Conservation (phyloP, 2,797 vertebrate genomes). For the Bradypus variegatus region DNA sequence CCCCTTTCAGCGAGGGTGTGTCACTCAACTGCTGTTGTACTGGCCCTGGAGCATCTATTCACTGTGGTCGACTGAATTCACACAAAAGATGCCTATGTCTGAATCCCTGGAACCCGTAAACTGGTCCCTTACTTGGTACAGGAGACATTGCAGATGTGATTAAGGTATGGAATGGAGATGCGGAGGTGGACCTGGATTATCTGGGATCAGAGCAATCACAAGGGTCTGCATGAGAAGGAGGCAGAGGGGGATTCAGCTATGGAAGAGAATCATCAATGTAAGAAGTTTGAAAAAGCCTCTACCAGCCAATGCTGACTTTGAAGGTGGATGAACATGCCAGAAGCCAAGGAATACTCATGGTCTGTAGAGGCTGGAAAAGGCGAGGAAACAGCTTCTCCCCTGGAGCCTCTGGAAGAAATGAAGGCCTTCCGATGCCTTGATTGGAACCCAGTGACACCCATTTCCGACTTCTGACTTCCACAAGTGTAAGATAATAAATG, state of each 20-base stretch:
- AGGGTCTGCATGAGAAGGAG: neutral
- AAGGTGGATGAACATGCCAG: neutral
- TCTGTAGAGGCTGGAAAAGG: neutral
- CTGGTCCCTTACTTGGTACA: neutral
- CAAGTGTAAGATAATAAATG: neutral
- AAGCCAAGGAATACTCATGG: fast-evolving
- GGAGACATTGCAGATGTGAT: too few relatives aligned
- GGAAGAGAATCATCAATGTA: fast-evolving
- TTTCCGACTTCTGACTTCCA: neutral
- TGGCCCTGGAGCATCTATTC: neutral
- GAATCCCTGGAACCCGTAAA: neutral
- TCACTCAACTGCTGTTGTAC: neutral
- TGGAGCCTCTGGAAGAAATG: neutral
- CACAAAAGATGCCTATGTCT: too few relatives aligned
- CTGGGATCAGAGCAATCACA: neutral
- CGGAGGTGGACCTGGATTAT: neutral
- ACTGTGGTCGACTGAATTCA: neutral
- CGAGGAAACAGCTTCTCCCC: neutral
- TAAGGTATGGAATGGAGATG: neutral
- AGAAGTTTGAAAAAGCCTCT: neutral
- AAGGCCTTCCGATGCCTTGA: neutral
- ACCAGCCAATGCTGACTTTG: neutral
- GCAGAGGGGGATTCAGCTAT: neutral
- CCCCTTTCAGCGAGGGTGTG: neutral
- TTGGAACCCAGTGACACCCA: neutral